Base-by-base conservation (phyloP, 2,797 vertebrate genomes). In the Pampus argenteus region DNA sequence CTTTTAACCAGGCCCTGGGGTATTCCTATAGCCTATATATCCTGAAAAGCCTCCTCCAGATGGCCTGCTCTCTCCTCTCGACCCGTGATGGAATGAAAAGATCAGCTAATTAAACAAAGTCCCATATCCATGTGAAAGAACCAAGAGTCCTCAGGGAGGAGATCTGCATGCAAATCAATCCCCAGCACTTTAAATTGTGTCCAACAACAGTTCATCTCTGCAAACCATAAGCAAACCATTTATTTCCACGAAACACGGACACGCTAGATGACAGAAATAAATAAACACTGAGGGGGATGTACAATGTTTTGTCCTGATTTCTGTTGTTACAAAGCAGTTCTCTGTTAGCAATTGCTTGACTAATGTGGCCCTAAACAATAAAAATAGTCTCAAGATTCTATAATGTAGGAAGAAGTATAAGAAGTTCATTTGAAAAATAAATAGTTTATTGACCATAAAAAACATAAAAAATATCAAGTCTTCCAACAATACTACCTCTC, bases 51-150 rank as follows among this genome's bases (percentile, higher is more conserved):
- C 78, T 78, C 76, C 79, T 85, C 89, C 95, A 95, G 95, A 95
- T 95, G 94, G 94, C 85, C 88, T 64, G 79, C 84, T 91, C 90
- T 93, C 86, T 89, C 79, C 74, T 62, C 82, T 82, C 56, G 9
- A 76, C 82, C 75, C 86, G 81, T 88, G 88, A 87, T 82, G 90
- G 90, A 93, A 93, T 92, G 91, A 93, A 93, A 93, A 93, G 91
- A 91, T 91, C 82, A 82, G 69, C 89, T 92, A 93, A 94, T 94
- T 93, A 93, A 94, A 93, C 85, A 51, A 72, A 85, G 85, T 91
- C 83, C 74, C 60, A 92, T 92, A 91, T 87, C 88, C 93, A 89
- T 94, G 78, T 91, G 90, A 94, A 95, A 92, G 87, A 85, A 68
- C 74, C 15, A 80, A 66, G 57, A 76, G 86, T 84, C 89, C 76